Conservation (phyloP, 2,797 vertebrate genomes). For the Gobio occitaniae region DNA sequence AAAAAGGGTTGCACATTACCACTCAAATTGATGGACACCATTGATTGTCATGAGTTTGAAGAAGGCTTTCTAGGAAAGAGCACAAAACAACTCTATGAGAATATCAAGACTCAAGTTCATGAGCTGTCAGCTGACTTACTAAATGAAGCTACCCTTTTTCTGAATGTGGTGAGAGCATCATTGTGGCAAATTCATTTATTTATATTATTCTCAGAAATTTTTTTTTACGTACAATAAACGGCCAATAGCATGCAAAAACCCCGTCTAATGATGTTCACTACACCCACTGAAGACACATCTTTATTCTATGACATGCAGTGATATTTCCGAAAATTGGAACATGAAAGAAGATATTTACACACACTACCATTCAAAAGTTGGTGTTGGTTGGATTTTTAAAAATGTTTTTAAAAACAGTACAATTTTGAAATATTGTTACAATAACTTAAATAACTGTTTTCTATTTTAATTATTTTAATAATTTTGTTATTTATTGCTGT, state of each 20-base stretch:
- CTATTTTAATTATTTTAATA: too few species aligned
- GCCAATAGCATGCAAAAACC: background rate
- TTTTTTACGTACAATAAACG: background rate
- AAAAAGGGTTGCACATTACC: constrained; percentile 6
- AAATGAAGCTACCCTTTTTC: constrained; percentile 29
- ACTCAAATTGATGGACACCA: constrained; percentile 16
- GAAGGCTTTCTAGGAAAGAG: constrained; percentile 43
- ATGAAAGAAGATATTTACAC: too few species aligned
- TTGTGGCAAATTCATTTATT: background rate
- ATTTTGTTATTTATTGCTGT: too few species aligned
- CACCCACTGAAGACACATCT: background rate
- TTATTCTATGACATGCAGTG: background rate
- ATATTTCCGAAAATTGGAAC: background rate
- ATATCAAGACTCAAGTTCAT: constrained; percentile 28
- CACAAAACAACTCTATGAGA: constrained; percentile 42
- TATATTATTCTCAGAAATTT: background rate
- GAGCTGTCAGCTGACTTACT: constrained; percentile 44
- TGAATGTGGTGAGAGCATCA: background rate
- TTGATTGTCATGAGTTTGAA: constrained; percentile 43
- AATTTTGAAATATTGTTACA: too few species aligned
- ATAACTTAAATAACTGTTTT: too few species aligned
- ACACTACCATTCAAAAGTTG: too few species aligned
- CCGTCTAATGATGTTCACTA: background rate
- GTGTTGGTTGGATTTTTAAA: too few species aligned
- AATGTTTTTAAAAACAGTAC: too few species aligned